Base-by-base conservation (phyloP, 2,888 invertebrate genomes). In the Galerucella pusilla region DNA sequence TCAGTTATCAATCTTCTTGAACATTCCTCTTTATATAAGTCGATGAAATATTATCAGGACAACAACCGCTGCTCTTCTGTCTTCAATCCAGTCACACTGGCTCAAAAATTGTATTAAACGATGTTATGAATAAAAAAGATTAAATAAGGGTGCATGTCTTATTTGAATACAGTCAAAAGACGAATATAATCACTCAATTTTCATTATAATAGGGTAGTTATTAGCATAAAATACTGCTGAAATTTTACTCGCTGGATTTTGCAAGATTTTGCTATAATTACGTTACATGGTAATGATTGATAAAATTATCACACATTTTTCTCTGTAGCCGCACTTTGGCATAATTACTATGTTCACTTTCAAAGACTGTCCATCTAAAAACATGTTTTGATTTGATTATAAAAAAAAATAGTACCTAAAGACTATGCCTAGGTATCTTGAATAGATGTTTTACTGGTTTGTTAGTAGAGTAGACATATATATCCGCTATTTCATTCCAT, bases 1-100 rank as follows among this genome's bases (percentile, higher is more conserved):
- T 80, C 81, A 81, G 85, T 85, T 85, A 86, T 86, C 85, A 85
- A 86, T 86, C 86, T 85, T 85, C 83, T 82, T 81, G 81, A 79
- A 79, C 81, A 79, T 83, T 83, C 83, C 83, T 83, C 82, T 79
- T 83, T 80, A 78, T 20, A 20, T 79, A 80, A 80, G 84, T 83
- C 82, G 79, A 81, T 84, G 85, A 85, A 85, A 84, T 85, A 85
- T 85, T 85, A 80, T 79, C 67, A 80, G 80, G 82, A 81, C 81
- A 83, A 82, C 79, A 80, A 73, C 74, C 78, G 79, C 80, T 82
- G 80, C 82, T 80, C 75, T 78, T 79, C 80, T 82, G 81, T 82
- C 81, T 83, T 82, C 79, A 74, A 69, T 71, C 67, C 65, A 74
- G 71, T 65, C 71, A 64, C 68, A 68, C 42, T 76, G 79, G 79